Evolutionary conservation across 2,888 invertebrate genomes (phyloP).

Genomic region (Polymixis lichenea): DNA sequence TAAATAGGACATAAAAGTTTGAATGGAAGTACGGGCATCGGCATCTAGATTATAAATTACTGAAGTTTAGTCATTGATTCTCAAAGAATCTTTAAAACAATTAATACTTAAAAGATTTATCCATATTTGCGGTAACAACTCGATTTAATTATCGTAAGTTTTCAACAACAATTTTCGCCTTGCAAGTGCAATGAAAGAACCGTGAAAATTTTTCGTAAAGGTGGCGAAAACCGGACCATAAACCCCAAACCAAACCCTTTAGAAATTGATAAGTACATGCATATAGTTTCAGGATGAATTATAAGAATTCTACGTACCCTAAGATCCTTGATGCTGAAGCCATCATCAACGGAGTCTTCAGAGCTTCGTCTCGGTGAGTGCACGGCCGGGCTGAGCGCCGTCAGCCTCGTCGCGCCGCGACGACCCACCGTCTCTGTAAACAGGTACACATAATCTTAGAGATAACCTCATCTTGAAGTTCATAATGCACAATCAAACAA

Average conservation of each 20-base stretch:
- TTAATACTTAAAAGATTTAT: neutral
- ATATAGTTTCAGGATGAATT: neutral
- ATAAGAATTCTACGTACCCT: constrained; percentile 88
- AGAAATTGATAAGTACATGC: neutral
- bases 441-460: neutral
- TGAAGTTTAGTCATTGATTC: neutral
- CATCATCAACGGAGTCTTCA: constrained; percentile 97
- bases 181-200: neutral
- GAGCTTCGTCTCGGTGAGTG: constrained; percentile 96
- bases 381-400: constrained; percentile 87
- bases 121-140: neutral
- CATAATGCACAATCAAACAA: neutral
- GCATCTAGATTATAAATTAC: neutral
- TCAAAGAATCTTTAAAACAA: neutral
- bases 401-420: constrained; percentile 80
- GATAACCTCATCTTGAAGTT: neutral
- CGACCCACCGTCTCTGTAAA: constrained; percentile 84
- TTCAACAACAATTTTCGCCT: too few relatives aligned
- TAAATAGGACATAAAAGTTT: neutral
- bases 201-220: neutral
- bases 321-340: constrained; percentile 94
- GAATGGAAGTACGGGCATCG: neutral
- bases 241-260: neutral
- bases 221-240: neutral
- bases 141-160: neutral